A percentile compares a stretch with the other conserved stretches of the same genome.
Evolutionary conservation across 2,113 vertebrate species (phyloP).

Genomic region (Spea multiplicata): DNA sequence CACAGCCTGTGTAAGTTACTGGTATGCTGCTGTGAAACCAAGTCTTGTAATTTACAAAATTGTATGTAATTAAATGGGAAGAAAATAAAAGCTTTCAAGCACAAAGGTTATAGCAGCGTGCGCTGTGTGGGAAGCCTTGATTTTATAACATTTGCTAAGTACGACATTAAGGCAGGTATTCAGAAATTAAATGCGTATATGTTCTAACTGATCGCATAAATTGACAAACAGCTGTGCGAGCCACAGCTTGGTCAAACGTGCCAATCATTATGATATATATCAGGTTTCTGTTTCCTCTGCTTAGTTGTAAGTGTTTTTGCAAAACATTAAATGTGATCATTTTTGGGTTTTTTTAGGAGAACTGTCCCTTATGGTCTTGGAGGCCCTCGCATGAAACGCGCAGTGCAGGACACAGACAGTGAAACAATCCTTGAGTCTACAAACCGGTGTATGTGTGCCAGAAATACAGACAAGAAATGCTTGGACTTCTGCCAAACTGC

Average conservation of each 20-base stretch:
- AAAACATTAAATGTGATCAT: background rate
- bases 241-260: background rate
- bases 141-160: conserved; percentile 10
- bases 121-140: conserved; percentile 7
- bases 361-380: conserved; percentile 91
- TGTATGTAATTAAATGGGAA: conserved; percentile 37
- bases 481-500: conserved; percentile 75
- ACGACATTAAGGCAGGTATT: background rate
- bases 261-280: background rate
- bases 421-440: conserved; percentile 31
- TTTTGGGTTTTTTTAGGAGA: conserved; percentile 64
- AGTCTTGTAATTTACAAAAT: conserved; percentile 38
- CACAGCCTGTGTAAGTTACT: conserved; percentile 34
- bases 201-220: background rate
- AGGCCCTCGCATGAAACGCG: conserved; percentile 76
- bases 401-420: conserved; percentile 59
- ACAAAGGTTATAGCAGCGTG: conserved; percentile 15
- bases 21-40: conserved; percentile 42
- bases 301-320: background rate
- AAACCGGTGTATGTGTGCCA: conserved; percentile 76
- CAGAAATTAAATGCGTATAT: background rate
- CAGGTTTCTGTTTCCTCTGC: too few species aligned
- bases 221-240: background rate
- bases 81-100: conserved; percentile 26
- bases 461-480: conserved; percentile 76